phyloP scores from a whole-genome alignment of 2,888 invertebrate genomes.

The Pegoplata infirma region DNA sequence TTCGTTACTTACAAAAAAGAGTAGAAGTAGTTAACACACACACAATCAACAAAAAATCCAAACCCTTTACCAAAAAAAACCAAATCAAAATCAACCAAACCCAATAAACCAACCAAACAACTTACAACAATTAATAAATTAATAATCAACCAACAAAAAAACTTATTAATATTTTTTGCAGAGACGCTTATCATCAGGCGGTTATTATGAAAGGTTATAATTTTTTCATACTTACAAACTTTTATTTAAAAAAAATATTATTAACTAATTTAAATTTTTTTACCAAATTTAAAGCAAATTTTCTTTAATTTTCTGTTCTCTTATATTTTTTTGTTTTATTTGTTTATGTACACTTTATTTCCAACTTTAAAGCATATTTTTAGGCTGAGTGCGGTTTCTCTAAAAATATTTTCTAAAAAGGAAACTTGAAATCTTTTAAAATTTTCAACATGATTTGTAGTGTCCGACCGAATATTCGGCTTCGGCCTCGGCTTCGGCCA shows the following conservation, averaged over 20 bases:
- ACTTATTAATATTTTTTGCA: conserved; percentile 78
- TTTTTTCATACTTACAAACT: conserved; percentile 72
- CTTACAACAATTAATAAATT: conserved; percentile 62
- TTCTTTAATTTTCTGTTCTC: conserved; percentile 10
- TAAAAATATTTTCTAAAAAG: conserved; percentile 30
- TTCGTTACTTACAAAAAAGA: neutral
- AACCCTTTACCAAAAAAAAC: conserved; percentile 10
- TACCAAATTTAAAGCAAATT: conserved; percentile 21
- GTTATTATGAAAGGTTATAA: conserved; percentile 78
- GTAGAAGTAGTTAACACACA: neutral
- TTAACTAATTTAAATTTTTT: conserved; percentile 38
- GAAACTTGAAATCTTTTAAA: too few relatives aligned
- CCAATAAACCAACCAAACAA: conserved; percentile 16
- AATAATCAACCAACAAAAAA: conserved; percentile 70
- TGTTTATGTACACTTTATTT: too few relatives aligned
- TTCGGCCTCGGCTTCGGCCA: too few relatives aligned
- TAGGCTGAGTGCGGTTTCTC: too few relatives aligned
- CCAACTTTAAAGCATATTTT: too few relatives aligned
- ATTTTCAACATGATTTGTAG: too few relatives aligned
- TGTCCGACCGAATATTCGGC: too few relatives aligned
- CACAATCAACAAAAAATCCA: conserved; percentile 18
- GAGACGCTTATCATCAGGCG: conserved; percentile 78
- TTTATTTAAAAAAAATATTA: conserved; percentile 52
- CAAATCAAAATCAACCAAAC: neutral
- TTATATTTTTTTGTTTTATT: conserved; percentile 46